phyloP scores from a whole-genome alignment of 2,888 invertebrate genomes.

The Acanthosepion lycidas region DNA sequence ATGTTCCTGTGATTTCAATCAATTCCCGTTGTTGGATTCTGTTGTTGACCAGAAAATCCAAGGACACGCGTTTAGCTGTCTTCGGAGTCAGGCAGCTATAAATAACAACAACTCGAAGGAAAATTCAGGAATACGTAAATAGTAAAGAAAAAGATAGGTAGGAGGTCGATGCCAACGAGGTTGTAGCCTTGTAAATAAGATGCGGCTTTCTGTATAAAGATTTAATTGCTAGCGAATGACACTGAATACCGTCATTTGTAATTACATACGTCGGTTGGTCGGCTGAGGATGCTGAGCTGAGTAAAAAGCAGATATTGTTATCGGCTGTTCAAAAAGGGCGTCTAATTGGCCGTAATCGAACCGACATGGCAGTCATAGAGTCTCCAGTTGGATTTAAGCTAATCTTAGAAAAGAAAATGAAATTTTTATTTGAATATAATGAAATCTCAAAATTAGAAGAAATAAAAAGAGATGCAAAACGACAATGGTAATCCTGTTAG shows the following conservation, averaged over 20 bases:
- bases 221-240: not conserved
- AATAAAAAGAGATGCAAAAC: not conserved
- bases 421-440: not conserved
- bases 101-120: not conserved
- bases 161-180: not conserved
- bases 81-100: no score
- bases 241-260: not conserved
- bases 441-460: not conserved
- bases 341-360: not conserved
- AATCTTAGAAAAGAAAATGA: not conserved
- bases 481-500: not conserved
- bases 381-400: not conserved
- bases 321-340: not conserved
- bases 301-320: conserved; percentile 20
- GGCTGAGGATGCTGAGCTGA: not conserved
- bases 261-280: not conserved
- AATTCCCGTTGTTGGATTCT: not conserved
- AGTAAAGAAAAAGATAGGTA: not conserved
- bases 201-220: not conserved
- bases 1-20: not conserved
- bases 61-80: not conserved
- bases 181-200: conserved; percentile 21
- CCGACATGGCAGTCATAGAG: not conserved
- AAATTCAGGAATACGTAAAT: not conserved
- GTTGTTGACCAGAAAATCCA: not conserved